phyloP scores from a whole-genome alignment of 1,140 invertebrate species.

The Drosophila ficusphila region DNA sequence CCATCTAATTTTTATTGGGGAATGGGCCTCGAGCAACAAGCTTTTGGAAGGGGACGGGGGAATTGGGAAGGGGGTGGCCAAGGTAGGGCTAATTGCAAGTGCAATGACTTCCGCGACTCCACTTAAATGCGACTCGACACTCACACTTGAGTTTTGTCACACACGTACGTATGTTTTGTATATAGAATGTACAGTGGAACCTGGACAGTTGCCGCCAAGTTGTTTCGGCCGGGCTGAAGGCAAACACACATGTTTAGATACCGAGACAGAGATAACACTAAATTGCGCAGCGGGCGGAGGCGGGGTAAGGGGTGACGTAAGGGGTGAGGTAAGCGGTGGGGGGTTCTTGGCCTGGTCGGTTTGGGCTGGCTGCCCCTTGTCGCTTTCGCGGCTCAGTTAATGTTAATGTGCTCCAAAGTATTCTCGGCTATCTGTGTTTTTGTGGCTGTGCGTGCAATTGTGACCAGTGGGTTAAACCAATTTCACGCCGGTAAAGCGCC shows the following conservation, averaged over 20 bases:
- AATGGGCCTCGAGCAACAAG: background rate
- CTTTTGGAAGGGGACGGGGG: background rate
- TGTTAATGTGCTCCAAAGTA: constrained; percentile 78
- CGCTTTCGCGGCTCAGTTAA: constrained; percentile 78
- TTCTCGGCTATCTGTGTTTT: constrained; percentile 50
- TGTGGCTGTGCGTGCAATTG: constrained; percentile 65
- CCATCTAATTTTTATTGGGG: constrained; percentile 10
- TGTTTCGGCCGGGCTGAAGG: background rate
- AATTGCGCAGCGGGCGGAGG: background rate
- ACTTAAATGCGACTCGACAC: constrained; percentile 62
- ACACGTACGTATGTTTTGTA: background rate
- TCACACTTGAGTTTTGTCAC: constrained; percentile 44
- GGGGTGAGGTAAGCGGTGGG: too few relatives aligned
- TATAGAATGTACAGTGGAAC: constrained; percentile 8
- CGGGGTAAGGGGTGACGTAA: constrained; percentile 5
- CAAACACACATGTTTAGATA: constrained; percentile 65
- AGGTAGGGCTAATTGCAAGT: constrained; percentile 52
- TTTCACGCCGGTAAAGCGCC: constrained; percentile 82
- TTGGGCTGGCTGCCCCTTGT: constrained; percentile 57
- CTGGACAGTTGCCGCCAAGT: constrained; percentile 48
- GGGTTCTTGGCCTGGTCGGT: constrained; percentile 39
- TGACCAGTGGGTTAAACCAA: constrained; percentile 83
- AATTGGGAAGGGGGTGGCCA: background rate
- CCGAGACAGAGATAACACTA: constrained; percentile 69
- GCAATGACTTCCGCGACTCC: constrained; percentile 67